Evolutionary conservation across 2,888 invertebrate genomes (phyloP), one percentile per base, ranked within the genome.

Genomic region (Trissolcus japonicus): DNA sequence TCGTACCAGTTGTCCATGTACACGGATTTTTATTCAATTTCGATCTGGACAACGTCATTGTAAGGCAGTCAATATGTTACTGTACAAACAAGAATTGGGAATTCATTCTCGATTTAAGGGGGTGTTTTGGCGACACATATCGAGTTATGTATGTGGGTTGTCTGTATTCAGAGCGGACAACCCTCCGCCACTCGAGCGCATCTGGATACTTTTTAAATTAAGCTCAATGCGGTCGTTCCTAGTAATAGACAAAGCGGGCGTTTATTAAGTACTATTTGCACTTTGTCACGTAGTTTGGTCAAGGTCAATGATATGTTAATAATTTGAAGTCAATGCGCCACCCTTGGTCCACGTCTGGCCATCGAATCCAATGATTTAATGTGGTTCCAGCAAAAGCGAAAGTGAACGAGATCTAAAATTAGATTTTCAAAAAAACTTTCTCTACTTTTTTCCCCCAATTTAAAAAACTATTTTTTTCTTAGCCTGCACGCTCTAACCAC

Each of bases 171-270:
- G 4, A 54, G 66, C 46, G 41, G 48, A 48, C 59, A 40, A 55
- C 19, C 55, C 54, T 60, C 66, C 73, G 55, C 55, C 68, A 41
- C 62, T 25, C 17, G 17, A 1, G 6, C 40, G 55, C 69, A 69
- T 76, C 65, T 76, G 69, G 65, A 66, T 71, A 50, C 60, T 29
- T 60, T 74, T 68, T 65, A 65, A 76, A 76, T 65, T 69, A n/a
- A 66, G 25, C 57, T 43, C 69, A 75, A 59, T 59, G 55, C 62
- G 55, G 59, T 29, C 17, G 17, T 9, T 50, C 7, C 16, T 7
- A 7, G 25, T 61, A 61, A 62, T 59, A 65, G 54, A 69, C 68
- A 69, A 75, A 65, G 50, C 59, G 11, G 21, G 19, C 57, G 29
- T 75, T 75, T 59, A 68, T 68, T 63, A 67, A 65, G 65, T 63